Evolutionary conservation across 2,888 invertebrate species (phyloP).

Genomic region (Venustoraphidia nigricollis): DNA sequence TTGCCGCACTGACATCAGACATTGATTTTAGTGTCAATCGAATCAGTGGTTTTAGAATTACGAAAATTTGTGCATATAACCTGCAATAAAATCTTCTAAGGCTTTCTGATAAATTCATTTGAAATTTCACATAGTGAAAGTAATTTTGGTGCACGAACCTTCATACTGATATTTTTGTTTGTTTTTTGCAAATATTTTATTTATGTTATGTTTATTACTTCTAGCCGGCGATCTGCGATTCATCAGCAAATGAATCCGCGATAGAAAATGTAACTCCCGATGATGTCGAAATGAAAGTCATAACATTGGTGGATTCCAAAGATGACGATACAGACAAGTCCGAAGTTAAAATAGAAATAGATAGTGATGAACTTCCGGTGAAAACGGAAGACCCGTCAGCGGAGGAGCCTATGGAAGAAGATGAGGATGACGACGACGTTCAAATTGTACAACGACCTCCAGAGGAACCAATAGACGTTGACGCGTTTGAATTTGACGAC

Average conservation of each 20-base stretch:
- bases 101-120: too few relatives aligned
- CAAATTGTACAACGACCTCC: slow-evolving; percentile 52
- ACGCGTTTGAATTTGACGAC: neutral
- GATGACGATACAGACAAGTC: slow-evolving; percentile 18
- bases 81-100: too few relatives aligned
- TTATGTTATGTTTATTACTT: too few relatives aligned
- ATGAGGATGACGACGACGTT: slow-evolving; percentile 52
- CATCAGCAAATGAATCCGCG: slow-evolving; percentile 2
- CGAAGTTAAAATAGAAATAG: slow-evolving; percentile 17
- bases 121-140: too few relatives aligned
- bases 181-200: too few relatives aligned
- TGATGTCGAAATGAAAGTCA: slow-evolving; percentile 11
- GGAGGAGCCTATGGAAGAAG: slow-evolving; percentile 16
- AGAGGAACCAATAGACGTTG: slow-evolving; percentile 20
- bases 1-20: too few relatives aligned
- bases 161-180: neutral
- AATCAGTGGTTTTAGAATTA: too few relatives aligned
- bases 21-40: too few relatives aligned
- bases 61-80: too few relatives aligned
- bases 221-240: neutral
- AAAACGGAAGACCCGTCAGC: slow-evolving; percentile 35
- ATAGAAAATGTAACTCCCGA: slow-evolving; percentile 18
- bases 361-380: slow-evolving; percentile 24
- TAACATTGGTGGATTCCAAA: slow-evolving; percentile 13
- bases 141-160: too few relatives aligned